phyloP scores from a whole-genome alignment of 2,888 invertebrate species.

The Drosophila villosipedis region DNA sequence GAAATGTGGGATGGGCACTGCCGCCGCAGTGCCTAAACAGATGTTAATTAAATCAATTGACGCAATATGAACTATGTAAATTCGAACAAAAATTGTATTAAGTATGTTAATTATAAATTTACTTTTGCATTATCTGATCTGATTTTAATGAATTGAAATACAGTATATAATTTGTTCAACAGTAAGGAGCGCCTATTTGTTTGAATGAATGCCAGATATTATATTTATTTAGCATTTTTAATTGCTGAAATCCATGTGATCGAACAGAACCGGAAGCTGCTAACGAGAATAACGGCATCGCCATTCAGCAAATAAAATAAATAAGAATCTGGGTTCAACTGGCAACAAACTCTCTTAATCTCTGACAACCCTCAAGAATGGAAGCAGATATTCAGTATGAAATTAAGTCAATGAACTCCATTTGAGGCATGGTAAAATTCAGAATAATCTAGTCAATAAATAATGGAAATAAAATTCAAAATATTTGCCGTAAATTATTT shows the following conservation, averaged over 20 bases:
- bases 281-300: not conserved
- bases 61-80: not conserved
- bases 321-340: not conserved
- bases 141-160: not conserved
- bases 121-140: not conserved
- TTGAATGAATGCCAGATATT: not conserved
- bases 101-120: not conserved
- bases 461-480: not conserved
- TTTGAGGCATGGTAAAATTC: not conserved
- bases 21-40: conserved; percentile 55
- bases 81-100: not conserved
- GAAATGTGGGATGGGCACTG: conserved; percentile 50
- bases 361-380: not conserved
- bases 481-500: too few relatives aligned
- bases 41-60: not conserved
- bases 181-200: not conserved
- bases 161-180: not conserved
- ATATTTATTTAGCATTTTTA: too few relatives aligned
- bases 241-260: not conserved
- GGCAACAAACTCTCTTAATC: not conserved
- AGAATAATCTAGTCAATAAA: not conserved
- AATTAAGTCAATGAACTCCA: not conserved
- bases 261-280: not conserved
- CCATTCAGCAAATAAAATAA: not conserved
- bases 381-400: too few relatives aligned